These are phyloP conservation scores for Mormyrops attenuatus DNA, from an alignment of 2,797 vertebrate species.

Conservation along the genomic window DNA sequence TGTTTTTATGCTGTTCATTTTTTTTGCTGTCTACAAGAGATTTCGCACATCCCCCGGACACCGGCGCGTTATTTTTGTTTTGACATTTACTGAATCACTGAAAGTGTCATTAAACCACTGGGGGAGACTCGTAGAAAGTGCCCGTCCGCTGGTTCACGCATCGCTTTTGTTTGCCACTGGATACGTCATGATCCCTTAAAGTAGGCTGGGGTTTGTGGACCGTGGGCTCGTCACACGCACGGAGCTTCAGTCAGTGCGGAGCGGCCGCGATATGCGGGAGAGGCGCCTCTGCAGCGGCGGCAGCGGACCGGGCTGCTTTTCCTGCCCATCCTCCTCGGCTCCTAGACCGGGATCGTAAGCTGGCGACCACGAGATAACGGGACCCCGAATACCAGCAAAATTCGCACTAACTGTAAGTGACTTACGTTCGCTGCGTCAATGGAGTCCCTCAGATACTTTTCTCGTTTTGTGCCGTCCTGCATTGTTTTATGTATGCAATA, in stretches of 20 bases:
- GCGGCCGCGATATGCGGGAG: constrained; percentile 34
- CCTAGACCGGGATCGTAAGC: neutral
- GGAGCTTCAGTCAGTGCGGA: constrained; percentile 29
- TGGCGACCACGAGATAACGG: neutral
- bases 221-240: constrained; percentile 28
- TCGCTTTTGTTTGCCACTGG: constrained; percentile 28
- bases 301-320: constrained; percentile 7
- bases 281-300: constrained; percentile 5
- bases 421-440: neutral
- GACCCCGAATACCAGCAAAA: neutral
- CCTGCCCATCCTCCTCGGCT: neutral
- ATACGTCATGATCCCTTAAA: constrained; percentile 40
- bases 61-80: neutral
- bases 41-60: neutral
- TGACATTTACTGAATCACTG: neutral
- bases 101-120: neutral
- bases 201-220: constrained; percentile 1
- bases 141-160: neutral
- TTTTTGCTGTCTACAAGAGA: neutral
- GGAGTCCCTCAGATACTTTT: constrained; percentile 27
- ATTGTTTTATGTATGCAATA: neutral
- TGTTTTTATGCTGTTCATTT: neutral
- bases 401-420: neutral
- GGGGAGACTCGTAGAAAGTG: neutral
- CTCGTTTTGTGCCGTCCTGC: neutral